Conservation (phyloP, 2,797 vertebrate genomes). For the Microcaecilia unicolor region DNA sequence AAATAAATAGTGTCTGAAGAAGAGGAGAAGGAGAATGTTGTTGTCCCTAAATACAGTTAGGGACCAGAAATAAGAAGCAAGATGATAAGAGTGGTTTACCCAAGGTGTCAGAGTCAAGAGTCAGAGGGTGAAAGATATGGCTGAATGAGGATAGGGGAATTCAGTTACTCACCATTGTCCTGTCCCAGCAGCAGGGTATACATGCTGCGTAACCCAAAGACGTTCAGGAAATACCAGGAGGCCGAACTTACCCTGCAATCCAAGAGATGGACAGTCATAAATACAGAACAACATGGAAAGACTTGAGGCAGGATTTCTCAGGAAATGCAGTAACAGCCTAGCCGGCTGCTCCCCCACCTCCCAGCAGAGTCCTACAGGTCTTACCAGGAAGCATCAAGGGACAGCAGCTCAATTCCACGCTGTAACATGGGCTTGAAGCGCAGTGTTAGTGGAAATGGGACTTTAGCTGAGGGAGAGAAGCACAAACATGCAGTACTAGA, state of each 20-base stretch:
- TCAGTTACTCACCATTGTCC: constrained; percentile 62
- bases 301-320: neutral
- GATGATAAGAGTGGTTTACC: no score
- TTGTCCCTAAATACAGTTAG: no score
- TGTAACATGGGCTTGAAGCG: constrained; percentile 79
- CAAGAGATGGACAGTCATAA: neutral
- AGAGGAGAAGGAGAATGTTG: no score
- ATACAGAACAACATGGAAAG: neutral
- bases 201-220: constrained; percentile 73
- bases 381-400: constrained; percentile 72
- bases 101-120: no score
- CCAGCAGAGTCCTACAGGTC: neutral
- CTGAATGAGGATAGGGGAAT: no score
- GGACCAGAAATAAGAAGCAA: no score
- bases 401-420: constrained; percentile 67
- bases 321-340: no score
- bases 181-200: constrained; percentile 67
- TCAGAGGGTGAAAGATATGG: no score
- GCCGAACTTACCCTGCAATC: constrained; percentile 65
- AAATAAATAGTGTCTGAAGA: no score
- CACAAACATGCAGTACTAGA: no score
- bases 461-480: constrained; percentile 54
- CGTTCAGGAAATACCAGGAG: constrained; percentile 80
- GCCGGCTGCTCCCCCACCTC: neutral
- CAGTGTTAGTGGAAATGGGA: constrained; percentile 74